phyloP scores from a whole-genome alignment of 2,888 invertebrate species.

The Tyria jacobaeae region DNA sequence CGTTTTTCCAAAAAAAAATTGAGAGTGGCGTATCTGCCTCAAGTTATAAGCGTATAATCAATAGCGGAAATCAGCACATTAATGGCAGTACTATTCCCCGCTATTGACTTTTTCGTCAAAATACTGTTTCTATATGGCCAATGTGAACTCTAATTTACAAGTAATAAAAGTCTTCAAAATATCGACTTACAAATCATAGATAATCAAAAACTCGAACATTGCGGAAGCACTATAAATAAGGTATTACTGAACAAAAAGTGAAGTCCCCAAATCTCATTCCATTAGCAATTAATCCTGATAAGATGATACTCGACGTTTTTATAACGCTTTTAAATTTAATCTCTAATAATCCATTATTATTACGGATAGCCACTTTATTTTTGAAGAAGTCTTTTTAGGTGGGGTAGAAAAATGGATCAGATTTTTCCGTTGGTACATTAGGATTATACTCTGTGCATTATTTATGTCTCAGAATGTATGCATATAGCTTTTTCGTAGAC shows the following conservation, averaged over 20 bases:
- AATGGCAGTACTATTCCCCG: too few relatives aligned
- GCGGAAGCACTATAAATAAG: slow-evolving; percentile 21
- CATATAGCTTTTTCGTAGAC: background rate
- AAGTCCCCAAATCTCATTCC: slow-evolving; percentile 53
- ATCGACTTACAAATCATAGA: too few relatives aligned
- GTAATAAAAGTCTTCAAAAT: too few relatives aligned
- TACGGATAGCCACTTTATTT: slow-evolving; percentile 13
- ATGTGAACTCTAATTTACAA: too few relatives aligned
- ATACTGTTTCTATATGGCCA: too few relatives aligned
- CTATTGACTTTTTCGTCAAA: too few relatives aligned
- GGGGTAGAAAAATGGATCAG: slow-evolving; percentile 2
- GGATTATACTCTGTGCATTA: slow-evolving; percentile 8
- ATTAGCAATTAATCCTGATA: slow-evolving; percentile 62
- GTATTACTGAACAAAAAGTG: slow-evolving; percentile 38
- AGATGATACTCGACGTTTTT: slow-evolving; percentile 53
- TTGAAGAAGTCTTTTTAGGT: slow-evolving; percentile 3
- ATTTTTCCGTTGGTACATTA: slow-evolving; percentile 1
- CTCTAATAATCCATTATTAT: slow-evolving; percentile 10
- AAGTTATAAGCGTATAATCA: too few relatives aligned
- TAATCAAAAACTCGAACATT: too few relatives aligned
- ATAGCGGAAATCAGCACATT: too few relatives aligned
- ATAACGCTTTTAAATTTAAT: slow-evolving; percentile 50
- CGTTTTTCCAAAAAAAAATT: too few relatives aligned
- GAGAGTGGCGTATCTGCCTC: too few relatives aligned
- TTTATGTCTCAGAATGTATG: background rate